Evolutionary conservation across 2,113 vertebrate genomes (phyloP).

Genomic region (Melanocharis versteri): DNA sequence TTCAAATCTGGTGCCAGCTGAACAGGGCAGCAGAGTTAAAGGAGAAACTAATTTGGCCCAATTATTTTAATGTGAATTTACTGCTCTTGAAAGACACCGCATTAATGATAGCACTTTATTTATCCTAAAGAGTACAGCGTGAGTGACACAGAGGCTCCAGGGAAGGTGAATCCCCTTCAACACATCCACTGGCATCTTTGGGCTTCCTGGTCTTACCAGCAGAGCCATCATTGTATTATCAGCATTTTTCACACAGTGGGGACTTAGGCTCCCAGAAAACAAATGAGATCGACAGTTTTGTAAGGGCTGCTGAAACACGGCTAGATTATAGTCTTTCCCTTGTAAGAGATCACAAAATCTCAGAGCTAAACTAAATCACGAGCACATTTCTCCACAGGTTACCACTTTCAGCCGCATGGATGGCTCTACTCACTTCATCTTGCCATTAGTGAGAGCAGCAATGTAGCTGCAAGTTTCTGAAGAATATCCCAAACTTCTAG

Average conservation of each 20-base stretch:
- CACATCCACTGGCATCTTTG: background rate
- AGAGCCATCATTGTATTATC: background rate
- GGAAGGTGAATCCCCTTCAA: background rate
- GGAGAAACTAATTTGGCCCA: background rate
- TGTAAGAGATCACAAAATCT: background rate
- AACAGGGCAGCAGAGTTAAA: background rate
- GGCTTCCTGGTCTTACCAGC: background rate
- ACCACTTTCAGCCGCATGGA: background rate
- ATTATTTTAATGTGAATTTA: background rate
- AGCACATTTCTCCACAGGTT: background rate
- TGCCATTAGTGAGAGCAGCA: background rate
- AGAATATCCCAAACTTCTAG: background rate
- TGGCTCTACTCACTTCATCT: background rate
- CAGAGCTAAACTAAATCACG: background rate
- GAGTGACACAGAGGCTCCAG: background rate
- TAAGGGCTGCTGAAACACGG: background rate
- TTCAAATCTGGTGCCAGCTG: background rate
- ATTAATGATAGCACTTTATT: background rate
- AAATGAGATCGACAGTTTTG: background rate
- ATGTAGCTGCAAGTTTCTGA: fast-evolving
- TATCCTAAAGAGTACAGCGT: background rate
- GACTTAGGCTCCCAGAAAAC: background rate
- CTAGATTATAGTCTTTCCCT: background rate
- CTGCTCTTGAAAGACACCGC: background rate
- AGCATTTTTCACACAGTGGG: background rate